These are phyloP conservation scores for Neoitamus cyanurus DNA, from an alignment of 2,888 invertebrate genomes.

Conservation along the genomic window DNA sequence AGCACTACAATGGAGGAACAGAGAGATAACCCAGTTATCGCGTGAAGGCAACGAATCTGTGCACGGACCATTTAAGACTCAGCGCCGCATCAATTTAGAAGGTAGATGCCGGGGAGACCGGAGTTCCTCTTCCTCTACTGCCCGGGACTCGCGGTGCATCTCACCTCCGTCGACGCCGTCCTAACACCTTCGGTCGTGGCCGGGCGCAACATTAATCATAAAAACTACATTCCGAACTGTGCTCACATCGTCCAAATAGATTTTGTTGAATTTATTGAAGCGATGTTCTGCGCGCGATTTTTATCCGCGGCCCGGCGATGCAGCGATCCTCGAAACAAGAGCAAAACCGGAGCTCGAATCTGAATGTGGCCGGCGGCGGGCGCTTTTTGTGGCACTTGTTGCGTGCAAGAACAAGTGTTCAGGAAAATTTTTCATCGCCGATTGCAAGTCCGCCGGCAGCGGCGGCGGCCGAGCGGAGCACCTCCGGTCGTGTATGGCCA, in stretches of 20 bases:
- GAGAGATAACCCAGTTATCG: background rate
- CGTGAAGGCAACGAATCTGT: background rate
- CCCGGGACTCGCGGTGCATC: background rate
- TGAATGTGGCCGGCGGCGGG: slow-evolving; percentile 39
- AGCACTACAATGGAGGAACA: background rate
- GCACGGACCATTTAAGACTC: background rate
- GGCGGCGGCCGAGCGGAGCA: background rate
- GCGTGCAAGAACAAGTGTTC: slow-evolving; percentile 52
- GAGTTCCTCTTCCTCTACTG: background rate
- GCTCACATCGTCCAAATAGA: slow-evolving; percentile 35
- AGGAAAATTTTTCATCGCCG: slow-evolving; percentile 45
- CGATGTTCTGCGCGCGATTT: background rate
- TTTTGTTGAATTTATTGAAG: slow-evolving; percentile 33
- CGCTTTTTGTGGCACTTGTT: slow-evolving; percentile 51
- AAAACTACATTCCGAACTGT: slow-evolving; percentile 10
- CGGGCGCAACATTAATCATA: slow-evolving; percentile 21
- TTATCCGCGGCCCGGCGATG: background rate
- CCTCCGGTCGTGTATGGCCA: background rate
- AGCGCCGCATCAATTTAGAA: background rate
- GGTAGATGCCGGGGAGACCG: background rate
- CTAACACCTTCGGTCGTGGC: background rate
- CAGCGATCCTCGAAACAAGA: background rate
- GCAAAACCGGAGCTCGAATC: slow-evolving; percentile 12
- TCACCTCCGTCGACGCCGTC: background rate
- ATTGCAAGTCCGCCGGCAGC: background rate